A percentile compares a stretch with the other conserved stretches of the same genome.
These are phyloP conservation scores for Eretmochelys imbricata DNA, from an alignment of 2,113 vertebrate species.

Conservation along the genomic window DNA sequence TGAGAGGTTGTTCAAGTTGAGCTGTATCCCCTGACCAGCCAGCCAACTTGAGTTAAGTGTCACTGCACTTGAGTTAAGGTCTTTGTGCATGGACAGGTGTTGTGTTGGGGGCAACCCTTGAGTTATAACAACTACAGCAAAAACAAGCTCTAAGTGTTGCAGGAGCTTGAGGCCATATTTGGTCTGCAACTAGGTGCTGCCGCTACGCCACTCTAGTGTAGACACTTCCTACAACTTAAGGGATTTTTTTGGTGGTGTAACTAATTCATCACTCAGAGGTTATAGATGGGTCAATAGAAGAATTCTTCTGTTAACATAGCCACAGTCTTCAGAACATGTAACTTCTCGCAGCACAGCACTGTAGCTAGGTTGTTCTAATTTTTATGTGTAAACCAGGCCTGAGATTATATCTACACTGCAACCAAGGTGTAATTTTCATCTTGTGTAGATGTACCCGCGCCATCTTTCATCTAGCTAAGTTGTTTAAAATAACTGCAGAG, in stretches of 20 bases:
- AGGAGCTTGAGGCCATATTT: neutral
- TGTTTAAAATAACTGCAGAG: neutral
- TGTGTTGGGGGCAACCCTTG: neutral
- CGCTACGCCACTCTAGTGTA: neutral
- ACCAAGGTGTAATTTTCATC: too few relatives aligned
- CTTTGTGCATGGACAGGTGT: neutral
- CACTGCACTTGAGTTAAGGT: neutral
- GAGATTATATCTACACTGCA: too few relatives aligned
- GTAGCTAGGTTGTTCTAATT: too few relatives aligned
- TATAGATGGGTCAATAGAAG: too few relatives aligned
- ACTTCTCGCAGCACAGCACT: too few relatives aligned
- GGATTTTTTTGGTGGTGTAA: neutral
- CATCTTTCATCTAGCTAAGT: too few relatives aligned
- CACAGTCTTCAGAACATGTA: too few relatives aligned
- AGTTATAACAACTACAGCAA: neutral
- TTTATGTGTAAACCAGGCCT: too few relatives aligned
- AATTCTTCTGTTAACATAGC: too few relatives aligned
- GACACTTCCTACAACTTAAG: neutral
- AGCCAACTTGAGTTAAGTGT: neutral
- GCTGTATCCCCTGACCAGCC: neutral
- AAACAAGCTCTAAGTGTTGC: neutral
- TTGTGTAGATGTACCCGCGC: neutral
- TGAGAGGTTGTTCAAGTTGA: neutral
- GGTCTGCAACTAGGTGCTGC: neutral
- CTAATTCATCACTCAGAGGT: neutral